Evolutionary conservation across 2,113 vertebrate species (phyloP).

Genomic region (Colinus virginianus): DNA sequence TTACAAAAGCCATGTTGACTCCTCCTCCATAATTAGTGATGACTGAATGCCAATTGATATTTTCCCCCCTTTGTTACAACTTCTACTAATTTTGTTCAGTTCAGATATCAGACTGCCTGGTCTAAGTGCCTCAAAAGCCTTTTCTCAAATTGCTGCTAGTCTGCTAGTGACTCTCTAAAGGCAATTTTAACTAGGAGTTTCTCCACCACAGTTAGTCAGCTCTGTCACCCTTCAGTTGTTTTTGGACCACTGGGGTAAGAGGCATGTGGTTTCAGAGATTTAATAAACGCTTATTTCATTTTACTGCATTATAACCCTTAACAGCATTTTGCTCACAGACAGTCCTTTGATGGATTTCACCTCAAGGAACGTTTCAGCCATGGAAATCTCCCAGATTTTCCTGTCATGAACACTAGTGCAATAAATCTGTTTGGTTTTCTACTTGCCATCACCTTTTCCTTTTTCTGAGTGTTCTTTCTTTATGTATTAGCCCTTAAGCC

Average conservation of each 20-base stretch:
- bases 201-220: neutral
- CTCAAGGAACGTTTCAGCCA: neutral
- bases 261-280: neutral
- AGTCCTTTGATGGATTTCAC: neutral
- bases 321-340: neutral
- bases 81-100: slow-evolving; percentile 26
- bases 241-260: neutral
- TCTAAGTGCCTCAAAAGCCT: neutral
- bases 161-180: neutral
- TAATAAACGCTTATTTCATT: neutral
- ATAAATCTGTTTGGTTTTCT: neutral
- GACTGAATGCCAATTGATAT: neutral
- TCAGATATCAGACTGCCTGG: neutral
- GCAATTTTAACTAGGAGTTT: slow-evolving; percentile 10
- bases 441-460: neutral
- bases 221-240: neutral
- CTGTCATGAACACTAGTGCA: neutral
- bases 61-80: neutral
- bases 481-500: neutral
- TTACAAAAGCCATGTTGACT: slow-evolving; percentile 7
- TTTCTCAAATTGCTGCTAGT: neutral
- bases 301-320: neutral
- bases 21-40: slow-evolving; percentile 15
- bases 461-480: neutral
- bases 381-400: neutral